Percentiles rank a stretch among this genome's conserved stretches.
phyloP scores from a whole-genome alignment of 2,888 invertebrate species.

The Sarcophaga carnaria region DNA sequence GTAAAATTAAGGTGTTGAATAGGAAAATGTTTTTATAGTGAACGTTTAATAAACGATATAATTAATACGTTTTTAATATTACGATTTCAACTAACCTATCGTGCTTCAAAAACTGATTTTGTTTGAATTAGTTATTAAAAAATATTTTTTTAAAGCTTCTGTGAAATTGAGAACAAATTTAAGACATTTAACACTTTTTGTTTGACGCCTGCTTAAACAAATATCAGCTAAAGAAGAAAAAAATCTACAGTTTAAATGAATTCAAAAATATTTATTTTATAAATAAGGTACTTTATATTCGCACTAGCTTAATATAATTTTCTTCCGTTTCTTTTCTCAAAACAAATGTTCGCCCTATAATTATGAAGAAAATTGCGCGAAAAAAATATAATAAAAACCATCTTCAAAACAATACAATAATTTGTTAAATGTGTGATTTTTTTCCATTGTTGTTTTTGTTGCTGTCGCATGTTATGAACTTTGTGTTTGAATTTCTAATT shows the following conservation, averaged over 20 bases:
- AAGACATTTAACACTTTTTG: no score
- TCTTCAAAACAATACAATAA: slow-evolving; percentile 28
- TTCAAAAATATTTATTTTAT: no score
- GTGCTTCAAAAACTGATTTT: neutral
- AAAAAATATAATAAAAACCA: neutral
- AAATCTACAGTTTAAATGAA: no score
- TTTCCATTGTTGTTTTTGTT: neutral
- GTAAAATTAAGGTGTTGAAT: no score
- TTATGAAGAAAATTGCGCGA: neutral
- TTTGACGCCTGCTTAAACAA: no score
- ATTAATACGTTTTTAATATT: no score
- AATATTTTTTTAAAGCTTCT: no score
- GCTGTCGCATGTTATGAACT: neutral
- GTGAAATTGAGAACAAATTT: no score
- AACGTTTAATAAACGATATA: no score
- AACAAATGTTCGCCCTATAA: neutral
- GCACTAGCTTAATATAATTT: neutral
- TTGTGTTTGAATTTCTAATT: slow-evolving; percentile 47
- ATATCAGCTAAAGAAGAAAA: no score
- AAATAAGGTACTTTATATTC: neutral
- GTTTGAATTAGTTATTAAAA: no score
- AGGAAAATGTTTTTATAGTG: no score
- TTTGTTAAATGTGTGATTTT: slow-evolving; percentile 24
- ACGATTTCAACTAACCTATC: neutral
- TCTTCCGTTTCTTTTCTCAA: neutral